These are phyloP conservation scores for Bombus huntii DNA, from an alignment of 1,140 invertebrate species.

Conservation along the genomic window DNA sequence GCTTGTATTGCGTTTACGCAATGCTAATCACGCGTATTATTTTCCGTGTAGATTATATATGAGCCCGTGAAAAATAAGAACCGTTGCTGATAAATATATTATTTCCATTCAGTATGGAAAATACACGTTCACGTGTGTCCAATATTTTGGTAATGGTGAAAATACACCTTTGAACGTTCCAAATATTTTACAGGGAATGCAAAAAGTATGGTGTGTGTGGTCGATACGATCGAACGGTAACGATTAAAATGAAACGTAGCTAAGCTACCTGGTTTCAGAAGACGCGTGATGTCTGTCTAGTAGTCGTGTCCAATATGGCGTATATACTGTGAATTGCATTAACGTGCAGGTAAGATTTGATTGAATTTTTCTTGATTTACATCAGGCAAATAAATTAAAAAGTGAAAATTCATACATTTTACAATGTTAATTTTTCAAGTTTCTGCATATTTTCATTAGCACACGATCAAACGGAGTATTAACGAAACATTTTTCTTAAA, in stretches of 20 bases:
- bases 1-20: not conserved
- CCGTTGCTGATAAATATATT: not conserved
- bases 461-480: not conserved
- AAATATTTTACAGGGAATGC: not conserved
- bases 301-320: constrained; percentile 70
- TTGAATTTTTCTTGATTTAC: not conserved
- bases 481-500: constrained; percentile 20
- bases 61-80: not conserved
- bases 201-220: not conserved
- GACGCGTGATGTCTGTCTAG: constrained; percentile 50
- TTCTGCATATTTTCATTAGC: not conserved
- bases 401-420: not conserved
- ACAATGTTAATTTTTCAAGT: not conserved
- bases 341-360: constrained; percentile 60
- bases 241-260: constrained; percentile 27
- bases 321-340: constrained; percentile 50
- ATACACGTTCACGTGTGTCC: not conserved
- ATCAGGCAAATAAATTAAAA: not conserved
- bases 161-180: not conserved
- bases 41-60: not conserved
- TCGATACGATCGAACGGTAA: constrained; percentile 44
- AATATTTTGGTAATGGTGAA: not conserved
- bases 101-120: not conserved
- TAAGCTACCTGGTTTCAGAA: constrained; percentile 19
- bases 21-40: not conserved